A percentile compares a stretch with the other conserved stretches of the same genome.
Conservation (phyloP, 2,888 invertebrate genomes). For the Gasteruption jaculator region DNA sequence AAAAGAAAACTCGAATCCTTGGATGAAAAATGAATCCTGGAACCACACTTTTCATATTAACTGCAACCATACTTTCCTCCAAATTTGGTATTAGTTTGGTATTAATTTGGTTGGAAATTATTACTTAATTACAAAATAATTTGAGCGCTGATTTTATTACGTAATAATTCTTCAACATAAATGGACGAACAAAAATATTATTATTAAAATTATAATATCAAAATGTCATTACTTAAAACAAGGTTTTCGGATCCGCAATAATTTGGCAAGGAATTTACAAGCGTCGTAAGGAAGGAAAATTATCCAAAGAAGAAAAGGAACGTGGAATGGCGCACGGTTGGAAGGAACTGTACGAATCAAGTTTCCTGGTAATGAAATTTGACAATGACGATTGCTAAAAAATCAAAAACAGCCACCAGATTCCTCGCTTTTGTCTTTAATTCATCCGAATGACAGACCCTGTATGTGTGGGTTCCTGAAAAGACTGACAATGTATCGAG, state of each 20-base stretch:
- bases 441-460: too few species aligned
- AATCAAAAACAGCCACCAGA: too few species aligned
- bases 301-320: conserved; percentile 14
- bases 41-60: too few species aligned
- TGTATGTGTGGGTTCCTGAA: too few species aligned
- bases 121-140: neutral
- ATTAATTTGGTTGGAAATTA: neutral
- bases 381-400: too few species aligned
- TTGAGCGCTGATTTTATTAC: neutral
- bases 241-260: conserved; percentile 27
- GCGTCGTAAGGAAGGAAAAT: conserved; percentile 19
- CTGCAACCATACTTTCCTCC: too few species aligned
- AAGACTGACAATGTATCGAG: too few species aligned
- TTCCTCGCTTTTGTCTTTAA: too few species aligned
- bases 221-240: neutral
- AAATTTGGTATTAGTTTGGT: too few species aligned
- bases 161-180: neutral
- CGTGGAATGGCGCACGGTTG: conserved; percentile 22
- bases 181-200: neutral
- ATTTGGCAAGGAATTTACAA: conserved; percentile 32
- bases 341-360: conserved; percentile 29
- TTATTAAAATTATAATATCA: neutral
- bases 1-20: too few species aligned
- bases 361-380: too few species aligned
- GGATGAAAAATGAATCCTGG: too few species aligned